phyloP scores from a whole-genome alignment of 1,140 invertebrate genomes.

The Coptotermes formosanus region DNA sequence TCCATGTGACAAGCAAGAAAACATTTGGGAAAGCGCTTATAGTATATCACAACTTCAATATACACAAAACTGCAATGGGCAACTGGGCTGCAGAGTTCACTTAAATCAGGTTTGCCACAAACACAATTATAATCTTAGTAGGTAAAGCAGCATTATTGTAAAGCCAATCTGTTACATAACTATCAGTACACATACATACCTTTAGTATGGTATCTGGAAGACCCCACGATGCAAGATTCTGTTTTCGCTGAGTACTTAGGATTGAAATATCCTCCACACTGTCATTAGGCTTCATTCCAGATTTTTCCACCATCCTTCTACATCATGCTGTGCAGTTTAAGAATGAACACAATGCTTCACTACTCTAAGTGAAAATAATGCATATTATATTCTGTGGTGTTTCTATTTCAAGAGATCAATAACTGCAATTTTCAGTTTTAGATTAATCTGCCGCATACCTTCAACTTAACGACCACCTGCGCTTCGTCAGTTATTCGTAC shows the following conservation, averaged over 20 bases:
- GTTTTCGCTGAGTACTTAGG: constrained; percentile 23
- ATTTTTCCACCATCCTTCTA: not conserved
- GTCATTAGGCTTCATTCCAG: not conserved
- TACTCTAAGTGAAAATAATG: no score
- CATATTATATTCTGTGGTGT: no score
- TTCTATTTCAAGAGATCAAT: no score
- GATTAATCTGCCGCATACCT: no score
- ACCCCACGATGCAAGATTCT: constrained; percentile 34
- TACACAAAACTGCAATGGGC: not conserved
- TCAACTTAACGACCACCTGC: no score
- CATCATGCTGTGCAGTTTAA: not conserved
- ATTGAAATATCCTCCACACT: not conserved
- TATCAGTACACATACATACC: constrained; percentile 31
- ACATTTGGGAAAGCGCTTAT: not conserved
- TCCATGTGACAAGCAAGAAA: no score
- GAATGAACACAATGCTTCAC: not conserved
- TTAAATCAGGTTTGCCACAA: not conserved
- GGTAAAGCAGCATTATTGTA: not conserved
- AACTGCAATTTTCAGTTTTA: no score
- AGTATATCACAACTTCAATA: not conserved
- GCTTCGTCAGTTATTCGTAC: no score
- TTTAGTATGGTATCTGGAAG: constrained; percentile 37
- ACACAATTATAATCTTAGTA: not conserved
- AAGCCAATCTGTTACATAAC: not conserved
- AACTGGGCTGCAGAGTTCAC: not conserved